Evolutionary conservation across 2,797 vertebrate species (phyloP), one percentile per base, ranked within the genome.

Genomic region (Notoglanidium macrostoma): DNA sequence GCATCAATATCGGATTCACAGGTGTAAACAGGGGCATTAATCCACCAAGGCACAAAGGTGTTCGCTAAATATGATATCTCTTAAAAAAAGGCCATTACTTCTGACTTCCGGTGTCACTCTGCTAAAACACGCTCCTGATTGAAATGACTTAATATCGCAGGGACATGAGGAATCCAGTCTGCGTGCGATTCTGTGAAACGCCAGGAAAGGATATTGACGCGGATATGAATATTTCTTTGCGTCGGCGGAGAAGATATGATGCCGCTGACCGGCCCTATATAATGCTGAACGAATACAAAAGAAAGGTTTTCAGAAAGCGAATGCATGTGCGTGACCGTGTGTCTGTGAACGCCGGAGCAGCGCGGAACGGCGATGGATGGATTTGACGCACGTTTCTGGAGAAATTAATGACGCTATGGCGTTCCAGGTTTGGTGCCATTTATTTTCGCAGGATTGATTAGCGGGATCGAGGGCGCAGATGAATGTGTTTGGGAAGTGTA

Each of bases 371-470:
- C 87, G 90, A 92, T 80, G 93, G 90, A 46, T 14, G 26, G 63
- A 51, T 88, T 91, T 91, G 92, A 94, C 88, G 91, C 91, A 91
- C 67, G 89, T 90, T 92, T 90, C 90, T 89, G 93, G 93, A 93
- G 93, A 92, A 93, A 94, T 95, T 92, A 92, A 95, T 93, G 94
- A 93, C 94, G 94, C 89, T 89, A 68, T 57, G 83, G 91, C 90
- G 79, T 89, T 91, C 89, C 90, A 88, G 90, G 92, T 91, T 93
- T 87, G 85, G 89, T 92, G 93, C 93, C 91, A 94, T 95, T 94
- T 94, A 94, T 95, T 95, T 95, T 88, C 46, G 87, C 83, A 88
- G 92, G 94, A 95, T 95, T 94, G 94, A 96, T 95, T 95, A 90
- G 93, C 93, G 92, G 91, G 79, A 86, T 91, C 91, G 90, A 89